Evolutionary conservation across 1,140 invertebrate genomes (phyloP), one percentile per base, ranked within the genome.

Genomic region (Brachionus rotundiformis): DNA sequence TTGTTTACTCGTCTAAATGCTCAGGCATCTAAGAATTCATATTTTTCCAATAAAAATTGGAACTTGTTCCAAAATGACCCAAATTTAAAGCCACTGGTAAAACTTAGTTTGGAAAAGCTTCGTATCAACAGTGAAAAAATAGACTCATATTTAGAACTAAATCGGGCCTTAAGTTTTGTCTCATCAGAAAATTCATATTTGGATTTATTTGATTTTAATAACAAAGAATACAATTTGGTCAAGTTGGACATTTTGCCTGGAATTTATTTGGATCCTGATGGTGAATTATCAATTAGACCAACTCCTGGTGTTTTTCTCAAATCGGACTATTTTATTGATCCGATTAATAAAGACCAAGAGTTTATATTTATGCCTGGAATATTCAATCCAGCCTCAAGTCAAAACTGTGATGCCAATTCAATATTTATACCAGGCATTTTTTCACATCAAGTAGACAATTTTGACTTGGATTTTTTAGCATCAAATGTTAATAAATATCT

Each of bases 231-330:
- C n/a, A 79, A 41, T 79, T 63, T 79, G 19, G n/a, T 79, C 25
- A 79, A 59, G 41, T 25, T 79, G 25, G 76, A 79, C 33, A 79
- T 79, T 25, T 25, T 79, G 25, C 76, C 76, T 11, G 76, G 76
- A 33, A 79, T 79, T 19, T 79, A 79, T 16, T 3, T 79, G 13
- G 76, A 79, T 1, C 19, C 47, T 5, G 47, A 79, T 39, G 76
- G 76, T 39, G 76, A 79, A 41, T 33, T 79, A 7, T 33, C 76
- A 13, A 19, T 79, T 8, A 33, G 76, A 63, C 76, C 76, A 25
- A 79, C 76, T 36, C 76, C 76, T 8, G 76, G 76, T 63, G 23
- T 79, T 11, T 79, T 59, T 79, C 19, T 79, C 8, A 25, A 79
- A 63, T 79, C 76, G 19, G 36, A 39, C 11, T 31, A 23, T 39